phyloP scores from a whole-genome alignment of 2,888 invertebrate genomes.

The Nemoura dubitans region DNA sequence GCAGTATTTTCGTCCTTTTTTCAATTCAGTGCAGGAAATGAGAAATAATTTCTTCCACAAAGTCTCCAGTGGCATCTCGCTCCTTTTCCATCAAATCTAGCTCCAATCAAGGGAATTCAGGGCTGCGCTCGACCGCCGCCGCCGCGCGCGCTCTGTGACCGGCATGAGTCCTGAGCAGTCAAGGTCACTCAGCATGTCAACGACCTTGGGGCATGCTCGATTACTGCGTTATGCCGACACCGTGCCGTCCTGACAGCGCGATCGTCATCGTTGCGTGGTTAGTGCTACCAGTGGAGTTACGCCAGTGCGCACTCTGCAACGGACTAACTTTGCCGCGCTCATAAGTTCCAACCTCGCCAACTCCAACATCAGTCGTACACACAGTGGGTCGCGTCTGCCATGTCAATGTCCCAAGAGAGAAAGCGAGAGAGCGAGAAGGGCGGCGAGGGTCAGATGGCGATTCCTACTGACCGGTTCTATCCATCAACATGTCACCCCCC shows the following conservation, averaged over 20 bases:
- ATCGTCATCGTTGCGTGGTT: too few relatives aligned
- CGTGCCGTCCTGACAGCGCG: too few relatives aligned
- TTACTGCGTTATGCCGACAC: too few relatives aligned
- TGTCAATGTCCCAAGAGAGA: neutral
- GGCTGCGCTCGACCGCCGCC: neutral
- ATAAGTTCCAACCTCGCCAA: neutral
- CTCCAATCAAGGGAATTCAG: conserved; percentile 25
- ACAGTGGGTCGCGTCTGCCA: neutral
- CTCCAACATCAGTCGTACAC: neutral
- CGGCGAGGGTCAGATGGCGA: conserved; percentile 15
- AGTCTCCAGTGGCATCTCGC: conserved; percentile 2
- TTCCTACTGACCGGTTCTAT: conserved; percentile 27
- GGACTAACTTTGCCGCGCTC: neutral
- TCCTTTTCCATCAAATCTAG: neutral
- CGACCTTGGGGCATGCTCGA: neutral
- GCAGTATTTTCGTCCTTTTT: conserved; percentile 48
- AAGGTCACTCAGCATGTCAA: neutral
- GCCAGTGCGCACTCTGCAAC: neutral
- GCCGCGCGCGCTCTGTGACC: neutral
- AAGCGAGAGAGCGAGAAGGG: neutral
- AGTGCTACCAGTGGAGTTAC: too few relatives aligned
- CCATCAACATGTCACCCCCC: conserved; percentile 15
- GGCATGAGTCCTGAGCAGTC: neutral
- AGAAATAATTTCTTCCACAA: conserved; percentile 47
- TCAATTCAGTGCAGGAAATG: conserved; percentile 49